Percentiles rank a stretch among this genome's conserved stretches.
phyloP scores from a whole-genome alignment of 1,140 invertebrate genomes.

The Pararge aegeria region DNA sequence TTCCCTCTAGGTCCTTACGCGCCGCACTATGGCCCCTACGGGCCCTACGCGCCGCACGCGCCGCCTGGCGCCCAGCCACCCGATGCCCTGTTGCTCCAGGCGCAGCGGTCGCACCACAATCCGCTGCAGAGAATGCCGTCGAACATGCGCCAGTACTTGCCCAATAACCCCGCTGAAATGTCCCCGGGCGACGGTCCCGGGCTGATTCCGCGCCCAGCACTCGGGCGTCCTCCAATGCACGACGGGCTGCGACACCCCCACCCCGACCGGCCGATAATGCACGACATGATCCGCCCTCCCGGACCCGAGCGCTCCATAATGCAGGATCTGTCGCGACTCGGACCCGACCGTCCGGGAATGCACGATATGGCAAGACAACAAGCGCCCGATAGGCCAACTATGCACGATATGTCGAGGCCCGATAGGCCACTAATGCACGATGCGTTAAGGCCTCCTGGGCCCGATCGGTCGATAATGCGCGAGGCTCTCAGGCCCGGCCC shows the following conservation, averaged over 20 bases:
- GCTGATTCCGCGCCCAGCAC: not conserved
- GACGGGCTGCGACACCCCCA: slow-evolving; percentile 48
- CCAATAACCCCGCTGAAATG: not conserved
- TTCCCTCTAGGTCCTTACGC: slow-evolving; percentile 72
- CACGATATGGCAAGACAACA: slow-evolving; percentile 16
- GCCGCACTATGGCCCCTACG: slow-evolving; percentile 70
- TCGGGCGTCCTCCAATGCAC: slow-evolving; percentile 29
- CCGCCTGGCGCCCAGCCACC: slow-evolving; percentile 17
- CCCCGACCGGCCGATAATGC: slow-evolving; percentile 17
- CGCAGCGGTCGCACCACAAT: not conserved
- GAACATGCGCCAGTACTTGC: slow-evolving; percentile 9
- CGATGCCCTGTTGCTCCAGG: not conserved
- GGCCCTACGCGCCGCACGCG: slow-evolving; percentile 58
- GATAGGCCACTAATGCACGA: slow-evolving; percentile 1
- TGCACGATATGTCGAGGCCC: slow-evolving; percentile 40
- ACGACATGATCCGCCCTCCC: slow-evolving; percentile 21
- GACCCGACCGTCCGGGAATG: slow-evolving; percentile 23
- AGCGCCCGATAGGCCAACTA: not conserved
- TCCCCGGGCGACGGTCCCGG: slow-evolving; percentile 6
- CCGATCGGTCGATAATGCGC: slow-evolving; percentile 14
- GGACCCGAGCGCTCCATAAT: slow-evolving; percentile 11
- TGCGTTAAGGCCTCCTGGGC: slow-evolving; percentile 38
- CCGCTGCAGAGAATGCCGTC: not conserved
- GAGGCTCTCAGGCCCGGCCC: not conserved
- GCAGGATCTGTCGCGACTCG: slow-evolving; percentile 24